Conservation (phyloP, 2,888 invertebrate genomes). For the Antheraea assamensis region DNA sequence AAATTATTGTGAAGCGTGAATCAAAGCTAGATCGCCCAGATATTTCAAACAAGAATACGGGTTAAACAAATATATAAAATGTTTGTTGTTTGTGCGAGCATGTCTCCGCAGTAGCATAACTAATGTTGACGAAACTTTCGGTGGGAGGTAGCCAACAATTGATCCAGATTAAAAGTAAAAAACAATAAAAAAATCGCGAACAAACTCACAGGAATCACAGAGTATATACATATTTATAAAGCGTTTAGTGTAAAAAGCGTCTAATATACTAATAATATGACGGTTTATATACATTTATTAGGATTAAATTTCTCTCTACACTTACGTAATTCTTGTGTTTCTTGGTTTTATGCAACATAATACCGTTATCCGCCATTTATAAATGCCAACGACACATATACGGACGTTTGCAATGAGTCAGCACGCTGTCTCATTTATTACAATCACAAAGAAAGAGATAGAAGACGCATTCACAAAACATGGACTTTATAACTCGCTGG, state of each 20-base stretch:
- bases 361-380: neutral
- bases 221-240: neutral
- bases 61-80: no score
- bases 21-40: no score
- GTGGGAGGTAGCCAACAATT: no score
- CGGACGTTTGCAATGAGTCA: constrained; percentile 3
- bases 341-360: neutral
- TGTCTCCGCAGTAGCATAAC: no score
- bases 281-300: neutral
- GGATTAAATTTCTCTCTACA: neutral
- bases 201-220: neutral
- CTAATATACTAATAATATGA: neutral
- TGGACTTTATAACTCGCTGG: neutral
- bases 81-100: no score
- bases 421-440: neutral
- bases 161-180: no score
- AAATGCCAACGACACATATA: neutral
- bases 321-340: neutral
- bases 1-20: no score
- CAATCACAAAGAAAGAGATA: neutral
- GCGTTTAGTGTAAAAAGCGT: neutral
- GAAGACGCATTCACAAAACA: neutral
- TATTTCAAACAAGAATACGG: no score
- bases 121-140: no score
- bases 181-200: no score